Evolutionary conservation across 2,797 vertebrate genomes (phyloP).

Genomic region (Odontamblyopus rebecca): DNA sequence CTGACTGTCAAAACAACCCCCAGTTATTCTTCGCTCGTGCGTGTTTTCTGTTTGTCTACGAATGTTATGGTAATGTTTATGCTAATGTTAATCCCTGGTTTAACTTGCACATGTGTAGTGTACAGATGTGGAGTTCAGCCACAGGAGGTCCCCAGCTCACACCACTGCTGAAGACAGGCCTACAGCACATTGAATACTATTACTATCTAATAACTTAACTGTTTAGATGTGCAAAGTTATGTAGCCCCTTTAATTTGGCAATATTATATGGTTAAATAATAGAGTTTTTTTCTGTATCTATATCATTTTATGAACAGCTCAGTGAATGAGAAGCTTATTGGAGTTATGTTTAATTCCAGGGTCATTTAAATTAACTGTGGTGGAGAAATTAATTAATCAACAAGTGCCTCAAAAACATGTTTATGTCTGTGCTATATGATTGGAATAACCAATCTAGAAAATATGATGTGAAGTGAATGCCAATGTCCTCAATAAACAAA

Average conservation of each 20-base stretch:
- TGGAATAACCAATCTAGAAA: neutral
- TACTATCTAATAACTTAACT: neutral
- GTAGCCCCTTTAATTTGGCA: neutral
- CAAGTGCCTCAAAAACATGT: too few species aligned
- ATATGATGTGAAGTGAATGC: neutral
- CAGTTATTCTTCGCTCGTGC: neutral
- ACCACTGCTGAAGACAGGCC: slow-evolving; percentile 10
- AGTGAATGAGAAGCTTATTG: too few species aligned
- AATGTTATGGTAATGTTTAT: slow-evolving; percentile 20
- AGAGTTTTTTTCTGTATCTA: neutral
- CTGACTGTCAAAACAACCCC: slow-evolving; percentile 14
- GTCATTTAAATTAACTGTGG: too few species aligned
- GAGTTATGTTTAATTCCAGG: too few species aligned
- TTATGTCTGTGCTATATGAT: neutral
- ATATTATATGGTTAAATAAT: neutral
- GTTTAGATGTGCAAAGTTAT: neutral
- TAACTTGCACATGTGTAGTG: slow-evolving; percentile 24
- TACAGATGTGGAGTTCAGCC: slow-evolving; percentile 56
- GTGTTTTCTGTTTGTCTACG: neutral
- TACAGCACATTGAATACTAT: neutral
- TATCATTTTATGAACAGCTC: neutral
- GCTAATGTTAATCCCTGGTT: slow-evolving; percentile 18
- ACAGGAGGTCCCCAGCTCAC: slow-evolving; percentile 65
- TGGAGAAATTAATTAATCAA: too few species aligned
- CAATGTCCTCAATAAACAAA: neutral